Evolutionary conservation across 2,888 invertebrate genomes (phyloP).

Genomic region (Oithona nana): DNA sequence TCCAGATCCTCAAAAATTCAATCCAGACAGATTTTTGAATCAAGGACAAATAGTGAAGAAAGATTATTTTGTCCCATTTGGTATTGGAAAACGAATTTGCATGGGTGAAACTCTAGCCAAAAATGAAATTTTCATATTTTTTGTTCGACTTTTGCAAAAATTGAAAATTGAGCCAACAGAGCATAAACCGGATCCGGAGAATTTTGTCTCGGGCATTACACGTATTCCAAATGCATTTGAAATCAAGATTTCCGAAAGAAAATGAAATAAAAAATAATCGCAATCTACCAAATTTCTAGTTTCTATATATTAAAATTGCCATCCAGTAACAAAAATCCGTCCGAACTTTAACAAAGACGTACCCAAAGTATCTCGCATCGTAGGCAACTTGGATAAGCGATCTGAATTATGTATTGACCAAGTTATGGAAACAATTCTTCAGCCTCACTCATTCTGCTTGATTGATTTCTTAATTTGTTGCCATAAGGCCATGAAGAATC

Average conservation of each 20-base stretch:
- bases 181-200: neutral
- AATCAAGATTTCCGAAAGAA: neutral
- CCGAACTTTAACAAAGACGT: no score
- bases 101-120: conserved; percentile 10
- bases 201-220: conserved; percentile 5
- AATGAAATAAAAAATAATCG: neutral
- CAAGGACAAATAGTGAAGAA: neutral
- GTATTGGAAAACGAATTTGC: conserved; percentile 8
- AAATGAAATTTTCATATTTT: conserved; percentile 9
- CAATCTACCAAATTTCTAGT: no score
- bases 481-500: no score
- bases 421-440: no score
- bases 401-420: no score
- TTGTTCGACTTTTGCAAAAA: neutral
- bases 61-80: conserved; percentile 8
- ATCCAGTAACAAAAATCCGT: no score
- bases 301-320: no score
- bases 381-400: no score
- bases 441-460: no score
- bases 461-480: no score
- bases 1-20: conserved; percentile 10
- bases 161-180: neutral
- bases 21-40: neutral
- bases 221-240: conserved; percentile 7
- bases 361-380: no score